Evolutionary conservation across 2,797 vertebrate genomes (phyloP).

Genomic region (Muscicapa striata): DNA sequence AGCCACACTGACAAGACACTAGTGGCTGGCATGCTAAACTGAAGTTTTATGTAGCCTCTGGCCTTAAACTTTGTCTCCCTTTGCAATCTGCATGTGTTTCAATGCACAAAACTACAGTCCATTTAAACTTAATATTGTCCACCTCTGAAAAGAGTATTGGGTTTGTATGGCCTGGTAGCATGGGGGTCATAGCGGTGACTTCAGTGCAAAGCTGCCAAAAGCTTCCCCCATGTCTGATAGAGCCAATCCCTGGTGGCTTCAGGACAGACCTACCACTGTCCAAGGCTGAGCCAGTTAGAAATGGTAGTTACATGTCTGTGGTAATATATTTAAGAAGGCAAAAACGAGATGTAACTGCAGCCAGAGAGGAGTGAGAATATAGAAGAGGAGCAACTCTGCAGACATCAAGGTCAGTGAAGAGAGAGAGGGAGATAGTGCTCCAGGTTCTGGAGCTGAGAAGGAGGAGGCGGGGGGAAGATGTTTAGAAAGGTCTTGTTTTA

Average conservation of each 20-base stretch:
- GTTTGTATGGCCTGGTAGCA: neutral
- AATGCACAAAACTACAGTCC: neutral
- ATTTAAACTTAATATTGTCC: neutral
- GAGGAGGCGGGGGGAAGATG: neutral
- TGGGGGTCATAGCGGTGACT: neutral
- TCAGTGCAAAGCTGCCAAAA: neutral
- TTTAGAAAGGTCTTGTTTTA: neutral
- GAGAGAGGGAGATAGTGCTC: neutral
- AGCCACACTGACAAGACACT: neutral
- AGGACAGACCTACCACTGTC: neutral
- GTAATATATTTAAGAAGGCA: too few relatives aligned
- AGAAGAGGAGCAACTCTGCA: neutral
- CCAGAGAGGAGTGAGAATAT: neutral
- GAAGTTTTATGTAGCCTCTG: neutral
- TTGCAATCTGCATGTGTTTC: neutral
- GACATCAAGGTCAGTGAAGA: neutral
- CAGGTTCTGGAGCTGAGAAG: neutral
- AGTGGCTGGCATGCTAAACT: neutral
- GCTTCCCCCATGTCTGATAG: fast-evolving
- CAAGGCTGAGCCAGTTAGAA: neutral
- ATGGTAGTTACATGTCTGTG: neutral
- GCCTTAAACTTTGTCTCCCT: neutral
- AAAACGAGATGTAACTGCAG: neutral
- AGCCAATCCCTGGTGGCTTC: neutral
- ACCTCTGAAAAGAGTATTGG: neutral